Conservation (phyloP, 2,888 invertebrate genomes). For the Drosophila monieri region DNA sequence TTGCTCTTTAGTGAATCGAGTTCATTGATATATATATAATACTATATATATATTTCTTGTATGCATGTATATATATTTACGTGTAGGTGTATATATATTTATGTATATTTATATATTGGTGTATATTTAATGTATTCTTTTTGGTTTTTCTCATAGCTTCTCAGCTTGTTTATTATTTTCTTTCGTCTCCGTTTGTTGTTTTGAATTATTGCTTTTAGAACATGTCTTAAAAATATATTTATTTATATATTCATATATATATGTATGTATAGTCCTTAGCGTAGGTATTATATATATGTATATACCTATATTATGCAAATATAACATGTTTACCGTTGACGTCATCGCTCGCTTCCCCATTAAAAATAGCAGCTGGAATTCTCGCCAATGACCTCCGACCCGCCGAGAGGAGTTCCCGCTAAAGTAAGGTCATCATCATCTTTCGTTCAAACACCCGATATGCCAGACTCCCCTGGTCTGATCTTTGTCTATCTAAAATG, state of each 20-base stretch:
- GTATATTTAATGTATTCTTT: slow-evolving; percentile 72
- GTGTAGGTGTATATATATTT: slow-evolving; percentile 51
- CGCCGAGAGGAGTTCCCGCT: slow-evolving; percentile 57
- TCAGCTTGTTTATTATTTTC: slow-evolving; percentile 36
- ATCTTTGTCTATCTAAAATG: slow-evolving; percentile 75
- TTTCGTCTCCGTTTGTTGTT: slow-evolving; percentile 62
- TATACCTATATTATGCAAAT: slow-evolving; percentile 63
- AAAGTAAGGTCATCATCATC: slow-evolving; percentile 39
- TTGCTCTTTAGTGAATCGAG: slow-evolving; percentile 44
- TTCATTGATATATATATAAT: slow-evolving; percentile 43
- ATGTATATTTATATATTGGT: slow-evolving; percentile 78
- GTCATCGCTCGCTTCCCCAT: slow-evolving; percentile 16
- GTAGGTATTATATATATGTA: slow-evolving; percentile 44
- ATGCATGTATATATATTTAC: slow-evolving; percentile 52
- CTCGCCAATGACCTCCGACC: slow-evolving; percentile 35
- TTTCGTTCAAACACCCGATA: slow-evolving; percentile 26
- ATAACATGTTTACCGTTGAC: slow-evolving; percentile 59
- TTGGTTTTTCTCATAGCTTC: slow-evolving; percentile 44
- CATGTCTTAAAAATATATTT: slow-evolving; percentile 81
- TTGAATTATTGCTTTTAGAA: slow-evolving; percentile 84
- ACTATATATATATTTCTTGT: slow-evolving; percentile 49
- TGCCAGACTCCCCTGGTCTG: slow-evolving; percentile 41
- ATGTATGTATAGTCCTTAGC: slow-evolving; percentile 58
- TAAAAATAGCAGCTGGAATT: slow-evolving; percentile 49
- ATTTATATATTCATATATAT: slow-evolving; percentile 53